These are phyloP conservation scores for Trimorus sp. DNA, from an alignment of 2,888 invertebrate genomes.

Conservation along the genomic window DNA sequence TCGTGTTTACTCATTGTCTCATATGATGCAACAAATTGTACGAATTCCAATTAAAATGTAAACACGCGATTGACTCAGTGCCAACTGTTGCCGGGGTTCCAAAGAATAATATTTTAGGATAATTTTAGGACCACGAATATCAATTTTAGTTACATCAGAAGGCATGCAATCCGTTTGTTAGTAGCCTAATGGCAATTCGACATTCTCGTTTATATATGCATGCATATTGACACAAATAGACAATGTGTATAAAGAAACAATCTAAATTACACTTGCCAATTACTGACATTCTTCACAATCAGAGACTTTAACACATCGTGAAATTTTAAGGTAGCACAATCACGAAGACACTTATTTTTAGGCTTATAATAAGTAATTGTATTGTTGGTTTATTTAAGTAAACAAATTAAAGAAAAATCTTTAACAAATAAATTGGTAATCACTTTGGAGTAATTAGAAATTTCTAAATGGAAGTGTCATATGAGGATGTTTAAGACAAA, in stretches of 20 bases:
- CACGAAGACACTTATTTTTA: too few species aligned
- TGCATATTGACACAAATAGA: slow-evolving; percentile 50
- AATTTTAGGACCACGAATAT: slow-evolving; percentile 19
- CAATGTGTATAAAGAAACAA: slow-evolving; percentile 47
- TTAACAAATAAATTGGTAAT: too few species aligned
- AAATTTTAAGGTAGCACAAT: too few species aligned
- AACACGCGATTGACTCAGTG: not conserved
- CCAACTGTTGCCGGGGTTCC: not conserved
- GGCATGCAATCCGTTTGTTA: slow-evolving; percentile 28
- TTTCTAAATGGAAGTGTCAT: too few species aligned
- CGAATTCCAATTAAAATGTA: too few species aligned
- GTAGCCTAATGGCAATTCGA: slow-evolving; percentile 23
- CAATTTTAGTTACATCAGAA: slow-evolving; percentile 25
- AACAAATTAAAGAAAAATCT: too few species aligned
- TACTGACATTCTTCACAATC: slow-evolving; percentile 53
- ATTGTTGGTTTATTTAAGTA: too few species aligned
- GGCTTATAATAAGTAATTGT: too few species aligned
- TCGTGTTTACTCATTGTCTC: too few species aligned
- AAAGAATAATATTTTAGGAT: not conserved
- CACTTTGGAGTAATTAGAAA: too few species aligned
- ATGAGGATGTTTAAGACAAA: too few species aligned
- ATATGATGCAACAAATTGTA: too few species aligned
- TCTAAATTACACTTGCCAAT: slow-evolving; percentile 55
- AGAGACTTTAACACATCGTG: slow-evolving; percentile 57
- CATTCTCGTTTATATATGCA: slow-evolving; percentile 36